Evolutionary conservation across 2,888 invertebrate species (phyloP), one percentile per base, ranked within the genome.

Genomic region (Eupithecia subumbrata): DNA sequence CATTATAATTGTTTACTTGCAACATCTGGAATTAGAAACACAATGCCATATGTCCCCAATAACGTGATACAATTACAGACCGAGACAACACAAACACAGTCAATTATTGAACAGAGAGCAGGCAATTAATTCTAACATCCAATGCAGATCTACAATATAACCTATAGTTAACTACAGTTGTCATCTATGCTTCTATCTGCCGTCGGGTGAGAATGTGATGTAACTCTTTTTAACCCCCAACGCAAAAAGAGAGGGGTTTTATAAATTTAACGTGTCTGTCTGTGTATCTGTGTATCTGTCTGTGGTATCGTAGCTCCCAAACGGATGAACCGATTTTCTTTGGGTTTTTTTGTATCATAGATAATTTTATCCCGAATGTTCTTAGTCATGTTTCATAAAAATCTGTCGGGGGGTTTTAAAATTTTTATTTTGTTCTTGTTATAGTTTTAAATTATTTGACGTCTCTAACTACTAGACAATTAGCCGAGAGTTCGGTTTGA

Each of bases 121-220:
- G 25, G 60, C 60, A 60, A 60, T 60, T 60, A 60, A 60, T 60
- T 60, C 60, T 60, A 12, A 25, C 60, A 60, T 60, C 25, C 25
- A 60, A 60, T 25, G 25, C 60, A 22, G 25, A 5, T 3, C 60
- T 25, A 14, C 60, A 60, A 60, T 22, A 22, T 60, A 25, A 25
- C 22, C 12, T 5, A 60, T 25, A 56, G 52, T n/a, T 52, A 52
- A 18, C 18, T 48, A 8, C 18, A 48, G 52, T 52, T 52, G n/a
- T 18, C 18, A 52, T 18, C 18, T 45, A 18, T 45, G 45, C 14
- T 40, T 43, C 14, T 14, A 43, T 43, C 16, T 16, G 16, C 5
- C 45, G 14, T 43, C 43, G 2, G 14, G 43, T 43, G 4, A 43
- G 7, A 48, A 18, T 48, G 18, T 18, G 5, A 52, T 18, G 9